Evolutionary conservation across 2,113 vertebrate species (phyloP).

Genomic region (Prietella phreatophila): DNA sequence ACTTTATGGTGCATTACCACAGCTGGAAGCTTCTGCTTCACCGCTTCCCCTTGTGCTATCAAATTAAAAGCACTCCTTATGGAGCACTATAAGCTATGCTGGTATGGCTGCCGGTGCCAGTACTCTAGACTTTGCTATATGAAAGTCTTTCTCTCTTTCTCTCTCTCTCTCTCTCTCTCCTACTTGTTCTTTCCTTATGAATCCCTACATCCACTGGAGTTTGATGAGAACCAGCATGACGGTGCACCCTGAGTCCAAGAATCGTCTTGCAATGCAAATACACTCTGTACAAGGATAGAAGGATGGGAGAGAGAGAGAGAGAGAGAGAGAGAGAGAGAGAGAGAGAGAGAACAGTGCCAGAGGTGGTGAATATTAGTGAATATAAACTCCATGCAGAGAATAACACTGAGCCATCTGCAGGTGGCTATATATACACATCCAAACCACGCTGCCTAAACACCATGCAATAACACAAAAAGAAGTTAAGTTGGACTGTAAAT

Average conservation of each 20-base stretch:
- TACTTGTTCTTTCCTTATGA: conserved; percentile 24
- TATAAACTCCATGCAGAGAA: conserved; percentile 34
- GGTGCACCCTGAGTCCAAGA: conserved; percentile 43
- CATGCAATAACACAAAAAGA: conserved; percentile 21
- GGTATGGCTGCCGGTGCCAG: conserved; percentile 35
- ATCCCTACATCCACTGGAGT: conserved; percentile 48
- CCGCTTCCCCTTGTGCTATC: conserved; percentile 50
- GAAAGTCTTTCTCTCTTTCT: conserved; percentile 13
- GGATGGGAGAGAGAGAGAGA: not conserved
- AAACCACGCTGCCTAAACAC: not conserved
- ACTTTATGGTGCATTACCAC: conserved; percentile 69
- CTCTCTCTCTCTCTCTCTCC: conserved; percentile 17
- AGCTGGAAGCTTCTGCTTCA: conserved; percentile 52
- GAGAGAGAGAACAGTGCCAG: conserved; percentile 8
- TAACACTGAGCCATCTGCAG: conserved; percentile 29
- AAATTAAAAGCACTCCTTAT: conserved; percentile 63
- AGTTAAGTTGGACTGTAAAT: conserved; percentile 1
- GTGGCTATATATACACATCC: conserved; percentile 8
- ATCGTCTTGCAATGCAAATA: conserved; percentile 62
- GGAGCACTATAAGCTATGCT: conserved; percentile 52
- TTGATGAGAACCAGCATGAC: conserved; percentile 56
- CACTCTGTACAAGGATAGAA: conserved; percentile 50
- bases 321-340: not conserved
- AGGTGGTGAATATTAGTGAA: conserved; percentile 26
- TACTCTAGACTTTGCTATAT: conserved; percentile 47